Percentiles rank a stretch among this genome's conserved stretches.
These are phyloP conservation scores for Hepsetus odoe DNA, from an alignment of 2,113 vertebrate species.

Conservation along the genomic window DNA sequence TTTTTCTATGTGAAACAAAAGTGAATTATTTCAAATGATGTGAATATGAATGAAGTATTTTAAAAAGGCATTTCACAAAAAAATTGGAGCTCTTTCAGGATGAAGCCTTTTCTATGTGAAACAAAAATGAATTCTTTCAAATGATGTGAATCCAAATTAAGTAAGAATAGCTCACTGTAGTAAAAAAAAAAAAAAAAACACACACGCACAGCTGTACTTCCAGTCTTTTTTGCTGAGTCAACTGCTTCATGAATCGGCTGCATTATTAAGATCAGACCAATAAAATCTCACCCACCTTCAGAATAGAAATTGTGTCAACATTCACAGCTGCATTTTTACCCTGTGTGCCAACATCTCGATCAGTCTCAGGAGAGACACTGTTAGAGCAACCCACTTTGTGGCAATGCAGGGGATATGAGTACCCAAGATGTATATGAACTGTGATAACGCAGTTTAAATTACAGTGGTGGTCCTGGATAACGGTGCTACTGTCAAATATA, in stretches of 20 bases:
- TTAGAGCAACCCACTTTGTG: background rate
- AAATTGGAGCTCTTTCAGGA: too few relatives aligned
- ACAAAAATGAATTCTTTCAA: too few relatives aligned
- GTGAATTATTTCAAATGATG: too few relatives aligned
- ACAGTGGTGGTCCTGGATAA: background rate
- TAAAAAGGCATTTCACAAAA: too few relatives aligned
- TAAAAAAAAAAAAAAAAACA: background rate
- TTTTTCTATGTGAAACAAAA: too few relatives aligned
- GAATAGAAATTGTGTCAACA: background rate
- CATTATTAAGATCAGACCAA: slow-evolving; percentile 13
- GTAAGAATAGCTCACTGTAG: background rate
- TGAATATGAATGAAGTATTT: too few relatives aligned
- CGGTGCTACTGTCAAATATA: background rate
- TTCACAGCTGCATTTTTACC: background rate
- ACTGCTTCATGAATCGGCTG: background rate
- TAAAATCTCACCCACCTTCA: background rate
- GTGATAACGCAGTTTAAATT: background rate
- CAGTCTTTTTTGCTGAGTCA: slow-evolving; percentile 12
- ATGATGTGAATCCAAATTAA: too few relatives aligned
- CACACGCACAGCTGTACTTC: background rate
- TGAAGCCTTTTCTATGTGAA: too few relatives aligned
- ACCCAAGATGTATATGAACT: too few relatives aligned
- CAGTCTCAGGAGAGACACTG: background rate
- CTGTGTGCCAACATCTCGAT: slow-evolving; percentile 19
- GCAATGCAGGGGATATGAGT: background rate